phyloP scores from a whole-genome alignment of 2,888 invertebrate genomes.

The Tenthredo scrophulariae region DNA sequence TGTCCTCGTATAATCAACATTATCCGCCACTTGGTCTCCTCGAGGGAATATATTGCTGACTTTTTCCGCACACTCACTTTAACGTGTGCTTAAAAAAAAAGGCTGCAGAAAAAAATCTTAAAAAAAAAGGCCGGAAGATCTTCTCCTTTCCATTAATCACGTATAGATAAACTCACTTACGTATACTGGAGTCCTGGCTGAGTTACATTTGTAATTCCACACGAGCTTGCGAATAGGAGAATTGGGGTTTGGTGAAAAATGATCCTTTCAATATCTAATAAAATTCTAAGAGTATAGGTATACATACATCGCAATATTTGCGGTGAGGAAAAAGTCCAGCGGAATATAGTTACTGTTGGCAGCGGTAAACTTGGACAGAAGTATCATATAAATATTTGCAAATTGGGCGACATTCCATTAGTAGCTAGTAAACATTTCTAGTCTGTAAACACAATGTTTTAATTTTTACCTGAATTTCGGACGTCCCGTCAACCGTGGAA shows the following conservation, averaged over 20 bases:
- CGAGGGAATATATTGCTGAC: not conserved
- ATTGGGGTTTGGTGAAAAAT: not conserved
- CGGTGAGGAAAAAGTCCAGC: not conserved
- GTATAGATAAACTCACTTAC: conserved; percentile 4
- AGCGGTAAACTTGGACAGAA: not conserved
- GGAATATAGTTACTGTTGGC: not conserved
- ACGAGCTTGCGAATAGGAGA: not conserved
- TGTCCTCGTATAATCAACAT: not conserved
- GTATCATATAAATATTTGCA: conserved; percentile 52
- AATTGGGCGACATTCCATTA: conserved; percentile 52
- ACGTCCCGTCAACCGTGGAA: conserved; percentile 37
- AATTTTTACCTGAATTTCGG: conserved; percentile 53
- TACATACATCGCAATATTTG: not conserved
- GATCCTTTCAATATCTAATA: conserved; percentile 14
- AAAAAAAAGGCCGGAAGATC: not conserved
- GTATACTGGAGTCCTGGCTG: not conserved
- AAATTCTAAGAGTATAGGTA: not conserved
- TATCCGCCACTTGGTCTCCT: not conserved
- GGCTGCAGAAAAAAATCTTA: no score
- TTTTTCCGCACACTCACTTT: not conserved
- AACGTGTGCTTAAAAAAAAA: not conserved
- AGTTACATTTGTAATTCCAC: conserved; percentile 36
- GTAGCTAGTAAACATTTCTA: conserved; percentile 50
- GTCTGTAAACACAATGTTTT: conserved; percentile 48
- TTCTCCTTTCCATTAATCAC: not conserved